Evolutionary conservation across 2,888 invertebrate genomes (phyloP).

Genomic region (Hypomecis punctinalis): DNA sequence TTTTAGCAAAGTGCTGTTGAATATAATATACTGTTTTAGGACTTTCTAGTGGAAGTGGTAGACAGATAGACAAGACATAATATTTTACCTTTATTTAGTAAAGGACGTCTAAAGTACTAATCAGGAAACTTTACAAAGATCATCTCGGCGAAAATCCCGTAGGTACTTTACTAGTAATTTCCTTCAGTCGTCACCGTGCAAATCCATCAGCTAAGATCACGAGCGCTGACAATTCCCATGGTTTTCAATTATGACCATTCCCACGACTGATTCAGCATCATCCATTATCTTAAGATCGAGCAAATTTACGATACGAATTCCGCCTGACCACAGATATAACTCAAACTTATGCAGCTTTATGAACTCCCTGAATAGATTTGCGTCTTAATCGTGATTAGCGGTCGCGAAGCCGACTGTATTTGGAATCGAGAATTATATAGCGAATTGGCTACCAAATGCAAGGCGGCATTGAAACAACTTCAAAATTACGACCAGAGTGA

Average conservation of each 20-base stretch:
- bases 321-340: conserved; percentile 33
- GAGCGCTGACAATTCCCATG: conserved; percentile 63
- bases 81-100: not conserved
- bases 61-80: not conserved
- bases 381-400: conserved; percentile 45
- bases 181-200: conserved; percentile 47
- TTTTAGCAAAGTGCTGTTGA: too few species aligned
- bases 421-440: conserved; percentile 42
- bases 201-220: conserved; percentile 59
- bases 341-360: conserved; percentile 39
- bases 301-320: conserved; percentile 36
- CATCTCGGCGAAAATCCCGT: conserved; percentile 8
- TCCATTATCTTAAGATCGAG: conserved; percentile 43
- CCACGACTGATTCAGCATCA: conserved; percentile 60
- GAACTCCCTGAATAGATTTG: conserved; percentile 40
- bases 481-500: conserved; percentile 26
- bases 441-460: conserved; percentile 33
- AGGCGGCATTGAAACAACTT: conserved; percentile 29
- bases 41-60: not conserved
- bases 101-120: too few species aligned
- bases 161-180: conserved; percentile 37
- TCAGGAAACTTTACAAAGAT: too few species aligned
- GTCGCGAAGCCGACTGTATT: conserved; percentile 40
- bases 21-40: not conserved
- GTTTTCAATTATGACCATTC: conserved; percentile 68